Evolutionary conservation across 2,113 vertebrate genomes (phyloP).

Genomic region (Chloropsis cyanopogon): DNA sequence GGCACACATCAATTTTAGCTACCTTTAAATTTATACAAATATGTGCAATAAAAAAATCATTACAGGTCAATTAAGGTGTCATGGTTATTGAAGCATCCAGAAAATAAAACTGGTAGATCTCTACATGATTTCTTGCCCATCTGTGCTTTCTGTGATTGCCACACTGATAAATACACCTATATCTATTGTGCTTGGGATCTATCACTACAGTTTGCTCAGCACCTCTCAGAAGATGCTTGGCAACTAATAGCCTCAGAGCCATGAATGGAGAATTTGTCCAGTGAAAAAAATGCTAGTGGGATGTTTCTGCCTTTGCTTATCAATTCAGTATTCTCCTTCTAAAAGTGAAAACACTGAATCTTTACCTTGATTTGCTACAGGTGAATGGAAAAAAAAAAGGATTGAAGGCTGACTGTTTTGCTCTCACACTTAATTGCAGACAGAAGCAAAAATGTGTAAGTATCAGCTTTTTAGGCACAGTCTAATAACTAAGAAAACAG

Average conservation of each 20-base stretch:
- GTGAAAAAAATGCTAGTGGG: background rate
- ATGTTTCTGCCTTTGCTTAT: constrained; percentile 2
- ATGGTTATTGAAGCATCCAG: background rate
- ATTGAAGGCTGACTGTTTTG: background rate
- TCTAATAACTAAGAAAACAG: background rate
- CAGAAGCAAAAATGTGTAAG: background rate
- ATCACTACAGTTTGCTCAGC: background rate
- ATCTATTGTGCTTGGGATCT: background rate
- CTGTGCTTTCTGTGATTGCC: background rate
- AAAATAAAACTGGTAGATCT: background rate
- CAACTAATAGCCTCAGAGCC: background rate
- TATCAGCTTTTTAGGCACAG: background rate
- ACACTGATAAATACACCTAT: background rate
- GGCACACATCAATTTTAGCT: background rate
- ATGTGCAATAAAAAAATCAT: constrained; percentile 7
- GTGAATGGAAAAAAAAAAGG: background rate
- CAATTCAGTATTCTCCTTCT: background rate
- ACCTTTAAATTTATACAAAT: constrained; percentile 34
- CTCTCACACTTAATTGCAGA: background rate
- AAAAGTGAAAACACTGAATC: background rate
- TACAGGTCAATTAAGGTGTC: constrained; percentile 38
- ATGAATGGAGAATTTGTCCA: background rate
- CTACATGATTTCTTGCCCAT: background rate
- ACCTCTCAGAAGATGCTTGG: background rate
- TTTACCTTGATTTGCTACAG: background rate